A percentile compares a stretch with the other conserved stretches of the same genome.
phyloP scores from a whole-genome alignment of 2,888 invertebrate species.

The Calliopum simillimum region DNA sequence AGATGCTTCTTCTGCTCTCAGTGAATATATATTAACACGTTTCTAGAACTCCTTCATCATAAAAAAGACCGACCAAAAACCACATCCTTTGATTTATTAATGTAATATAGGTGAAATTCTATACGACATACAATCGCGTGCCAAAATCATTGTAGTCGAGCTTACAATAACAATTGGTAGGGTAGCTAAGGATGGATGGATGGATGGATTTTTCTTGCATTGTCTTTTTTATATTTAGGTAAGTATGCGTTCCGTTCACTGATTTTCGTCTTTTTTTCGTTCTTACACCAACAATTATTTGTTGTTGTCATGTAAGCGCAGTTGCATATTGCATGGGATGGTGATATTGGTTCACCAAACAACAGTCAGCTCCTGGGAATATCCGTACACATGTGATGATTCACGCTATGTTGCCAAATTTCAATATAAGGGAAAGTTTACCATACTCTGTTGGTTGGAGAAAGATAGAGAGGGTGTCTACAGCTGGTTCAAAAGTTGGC shows the following conservation, averaged over 20 bases:
- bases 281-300: neutral
- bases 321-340: constrained; percentile 23
- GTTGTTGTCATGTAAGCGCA: constrained; percentile 4
- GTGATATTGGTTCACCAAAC: neutral
- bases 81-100: neutral
- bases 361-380: constrained; percentile 1
- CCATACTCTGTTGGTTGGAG: neutral
- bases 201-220: neutral
- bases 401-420: constrained; percentile 32
- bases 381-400: constrained; percentile 1
- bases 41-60: no score
- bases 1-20: no score
- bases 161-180: constrained; percentile 11
- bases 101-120: neutral
- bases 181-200: neutral
- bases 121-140: neutral
- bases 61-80: neutral
- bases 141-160: neutral
- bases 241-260: constrained; percentile 4
- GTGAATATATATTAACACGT: no score
- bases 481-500: constrained; percentile 25
- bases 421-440: neutral
- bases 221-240: constrained; percentile 22
- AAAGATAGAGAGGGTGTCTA: neutral
- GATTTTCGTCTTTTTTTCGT: neutral